phyloP scores from a whole-genome alignment of 2,888 invertebrate species.

The Agrilus mali region DNA sequence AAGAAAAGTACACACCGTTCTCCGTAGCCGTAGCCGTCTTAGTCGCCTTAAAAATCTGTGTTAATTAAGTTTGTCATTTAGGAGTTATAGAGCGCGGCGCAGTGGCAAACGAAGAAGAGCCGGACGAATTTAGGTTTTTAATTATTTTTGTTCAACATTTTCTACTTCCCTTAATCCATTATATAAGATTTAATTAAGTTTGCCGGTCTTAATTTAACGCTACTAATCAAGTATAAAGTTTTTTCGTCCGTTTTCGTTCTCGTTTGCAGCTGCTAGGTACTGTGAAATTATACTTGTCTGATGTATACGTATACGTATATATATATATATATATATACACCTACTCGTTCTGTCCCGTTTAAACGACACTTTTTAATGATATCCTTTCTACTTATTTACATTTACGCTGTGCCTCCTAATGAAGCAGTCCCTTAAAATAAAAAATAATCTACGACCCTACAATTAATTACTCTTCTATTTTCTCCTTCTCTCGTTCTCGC shows the following conservation, averaged over 20 bases:
- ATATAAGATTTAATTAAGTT: constrained; percentile 41
- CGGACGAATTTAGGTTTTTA: constrained; percentile 38
- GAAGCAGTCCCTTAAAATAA: no score
- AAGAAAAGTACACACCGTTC: no score
- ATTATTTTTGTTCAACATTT: constrained; percentile 40
- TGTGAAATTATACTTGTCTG: not conserved
- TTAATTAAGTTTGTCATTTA: constrained; percentile 40
- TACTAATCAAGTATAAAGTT: constrained; percentile 40
- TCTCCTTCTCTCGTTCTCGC: no score
- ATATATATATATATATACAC: no score
- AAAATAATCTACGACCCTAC: no score
- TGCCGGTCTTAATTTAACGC: constrained; percentile 38
- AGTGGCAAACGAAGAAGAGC: constrained; percentile 20
- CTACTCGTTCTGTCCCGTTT: no score
- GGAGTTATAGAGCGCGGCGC: constrained; percentile 16
- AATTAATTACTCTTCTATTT: no score
- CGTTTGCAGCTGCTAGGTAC: constrained; percentile 24
- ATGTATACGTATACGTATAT: no score
- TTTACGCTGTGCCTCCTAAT: no score
- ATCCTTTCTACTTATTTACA: no score
- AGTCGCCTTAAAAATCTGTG: constrained; percentile 26
- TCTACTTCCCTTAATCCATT: constrained; percentile 37
- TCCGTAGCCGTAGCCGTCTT: no score
- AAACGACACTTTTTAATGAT: no score
- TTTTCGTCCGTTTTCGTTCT: constrained; percentile 30